These are phyloP conservation scores for Callionymus lyra DNA, from an alignment of 2,113 vertebrate species.

Conservation along the genomic window DNA sequence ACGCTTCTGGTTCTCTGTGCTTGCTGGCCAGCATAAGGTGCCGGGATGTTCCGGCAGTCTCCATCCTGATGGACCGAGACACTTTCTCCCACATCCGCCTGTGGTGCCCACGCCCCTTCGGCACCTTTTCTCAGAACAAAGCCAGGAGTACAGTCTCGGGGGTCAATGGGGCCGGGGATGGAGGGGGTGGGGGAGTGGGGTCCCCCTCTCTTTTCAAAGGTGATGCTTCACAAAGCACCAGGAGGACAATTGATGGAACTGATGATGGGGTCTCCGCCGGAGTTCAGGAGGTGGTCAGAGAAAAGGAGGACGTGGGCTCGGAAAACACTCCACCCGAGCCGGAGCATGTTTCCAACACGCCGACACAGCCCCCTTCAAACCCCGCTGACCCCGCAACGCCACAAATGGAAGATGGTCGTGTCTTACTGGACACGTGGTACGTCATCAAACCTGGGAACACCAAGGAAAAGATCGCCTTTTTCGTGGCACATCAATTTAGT, in stretches of 20 bases:
- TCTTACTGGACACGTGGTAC: conserved; percentile 91
- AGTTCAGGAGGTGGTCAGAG: conserved; percentile 38
- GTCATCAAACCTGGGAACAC: conserved; percentile 96
- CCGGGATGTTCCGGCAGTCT: conserved; percentile 53
- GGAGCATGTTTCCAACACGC: conserved; percentile 21
- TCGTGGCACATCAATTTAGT: conserved; percentile 89
- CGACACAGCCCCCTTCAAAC: conserved; percentile 34
- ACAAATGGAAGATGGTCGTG: conserved; percentile 77
- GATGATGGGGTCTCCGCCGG: conserved; percentile 40
- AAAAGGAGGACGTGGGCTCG: conserved; percentile 57
- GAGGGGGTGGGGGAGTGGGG: conserved; percentile 27
- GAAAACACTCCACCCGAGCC: conserved; percentile 76
- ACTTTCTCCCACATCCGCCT: conserved; percentile 85
- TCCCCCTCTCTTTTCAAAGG: conserved; percentile 59
- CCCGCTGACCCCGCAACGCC: conserved; percentile 42
- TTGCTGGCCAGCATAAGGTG: conserved; percentile 60
- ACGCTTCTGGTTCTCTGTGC: conserved; percentile 32
- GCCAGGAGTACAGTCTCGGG: conserved; percentile 56
- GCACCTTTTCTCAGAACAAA: conserved; percentile 85
- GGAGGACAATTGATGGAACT: conserved; percentile 39
- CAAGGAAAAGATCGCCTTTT: conserved; percentile 95
- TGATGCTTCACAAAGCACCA: conserved; percentile 31
- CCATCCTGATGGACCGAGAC: conserved; percentile 78
- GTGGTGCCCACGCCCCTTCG: conserved; percentile 88
- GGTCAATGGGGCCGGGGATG: conserved; percentile 33